Percentiles rank a stretch among this genome's conserved stretches.
Conservation (phyloP, 2,797 vertebrate genomes). For the Sebastes trivittatus region DNA sequence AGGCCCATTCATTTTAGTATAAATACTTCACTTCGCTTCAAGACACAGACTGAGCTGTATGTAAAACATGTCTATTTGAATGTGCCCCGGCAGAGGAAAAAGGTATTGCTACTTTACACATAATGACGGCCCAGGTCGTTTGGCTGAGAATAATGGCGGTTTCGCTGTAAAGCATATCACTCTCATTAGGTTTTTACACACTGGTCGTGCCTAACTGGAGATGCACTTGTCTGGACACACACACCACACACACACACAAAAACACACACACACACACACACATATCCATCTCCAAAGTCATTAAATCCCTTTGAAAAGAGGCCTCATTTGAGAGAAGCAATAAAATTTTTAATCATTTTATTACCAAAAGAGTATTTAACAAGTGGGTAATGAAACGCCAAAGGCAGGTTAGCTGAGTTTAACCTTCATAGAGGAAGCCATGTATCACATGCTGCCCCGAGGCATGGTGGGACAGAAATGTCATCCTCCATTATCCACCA, state of each 20-base stretch:
- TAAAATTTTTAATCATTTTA: conserved; percentile 99
- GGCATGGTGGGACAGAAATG: conserved; percentile 98
- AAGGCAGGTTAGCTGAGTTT: conserved; percentile 99
- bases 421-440: conserved; percentile 99
- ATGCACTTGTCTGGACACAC: conserved; percentile 89
- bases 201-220: conserved; percentile 84
- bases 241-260: conserved; percentile 77
- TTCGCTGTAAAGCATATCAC: conserved; percentile 95
- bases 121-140: conserved; percentile 93
- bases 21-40: conserved; percentile 78
- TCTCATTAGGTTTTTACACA: conserved; percentile 87
- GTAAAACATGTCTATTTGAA: conserved; percentile 76
- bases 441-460: conserved; percentile 97
- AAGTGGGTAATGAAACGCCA: conserved; percentile 99
- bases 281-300: conserved; percentile 93
- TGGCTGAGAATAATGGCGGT: conserved; percentile 93
- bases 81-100: conserved; percentile 70
- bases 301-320: conserved; percentile 98
- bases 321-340: conserved; percentile 99
- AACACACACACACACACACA: conserved; percentile 79
- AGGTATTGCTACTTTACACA: conserved; percentile 84
- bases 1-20: conserved; percentile 80
- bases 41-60: conserved; percentile 73
- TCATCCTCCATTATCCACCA: conserved; percentile 97
- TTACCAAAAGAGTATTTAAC: conserved; percentile 99